Evolutionary conservation across 2,113 vertebrate species (phyloP).

Genomic region (Capreolus pygargus): DNA sequence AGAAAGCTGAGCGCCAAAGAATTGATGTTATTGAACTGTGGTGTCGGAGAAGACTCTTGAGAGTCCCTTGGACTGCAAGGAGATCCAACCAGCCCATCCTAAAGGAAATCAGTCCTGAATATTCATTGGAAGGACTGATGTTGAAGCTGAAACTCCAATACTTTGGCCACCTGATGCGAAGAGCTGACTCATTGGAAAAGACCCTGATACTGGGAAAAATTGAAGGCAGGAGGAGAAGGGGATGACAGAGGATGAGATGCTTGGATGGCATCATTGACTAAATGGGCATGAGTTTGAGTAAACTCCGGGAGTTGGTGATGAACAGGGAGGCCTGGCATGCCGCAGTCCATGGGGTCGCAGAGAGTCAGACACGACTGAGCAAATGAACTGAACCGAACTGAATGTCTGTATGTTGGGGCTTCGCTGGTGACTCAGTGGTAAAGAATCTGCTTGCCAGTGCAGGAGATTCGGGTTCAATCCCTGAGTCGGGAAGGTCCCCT

Average conservation of each 20-base stretch:
- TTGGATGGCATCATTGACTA: background rate
- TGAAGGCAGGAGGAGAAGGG: background rate
- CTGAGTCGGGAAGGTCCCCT: background rate
- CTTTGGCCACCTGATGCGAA: background rate
- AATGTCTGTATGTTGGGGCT: background rate
- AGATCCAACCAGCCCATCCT: background rate
- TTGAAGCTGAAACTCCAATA: background rate
- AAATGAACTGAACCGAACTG: background rate
- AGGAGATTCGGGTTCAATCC: background rate
- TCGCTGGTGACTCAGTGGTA: background rate
- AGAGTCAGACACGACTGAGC: background rate
- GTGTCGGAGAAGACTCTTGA: background rate
- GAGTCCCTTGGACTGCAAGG: background rate
- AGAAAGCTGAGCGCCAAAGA: fast-evolving
- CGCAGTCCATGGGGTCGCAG: background rate
- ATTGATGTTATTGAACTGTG: background rate
- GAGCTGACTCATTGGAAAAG: background rate
- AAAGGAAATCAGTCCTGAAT: background rate
- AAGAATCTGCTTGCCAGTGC: background rate
- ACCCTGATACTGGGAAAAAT: background rate
- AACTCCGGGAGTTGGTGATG: background rate
- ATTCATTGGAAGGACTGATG: background rate
- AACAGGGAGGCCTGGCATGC: background rate
- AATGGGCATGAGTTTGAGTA: background rate
- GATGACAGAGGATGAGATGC: background rate